Evolutionary conservation across 2,888 invertebrate species (phyloP).

Genomic region (Ornithoptera priamus): DNA sequence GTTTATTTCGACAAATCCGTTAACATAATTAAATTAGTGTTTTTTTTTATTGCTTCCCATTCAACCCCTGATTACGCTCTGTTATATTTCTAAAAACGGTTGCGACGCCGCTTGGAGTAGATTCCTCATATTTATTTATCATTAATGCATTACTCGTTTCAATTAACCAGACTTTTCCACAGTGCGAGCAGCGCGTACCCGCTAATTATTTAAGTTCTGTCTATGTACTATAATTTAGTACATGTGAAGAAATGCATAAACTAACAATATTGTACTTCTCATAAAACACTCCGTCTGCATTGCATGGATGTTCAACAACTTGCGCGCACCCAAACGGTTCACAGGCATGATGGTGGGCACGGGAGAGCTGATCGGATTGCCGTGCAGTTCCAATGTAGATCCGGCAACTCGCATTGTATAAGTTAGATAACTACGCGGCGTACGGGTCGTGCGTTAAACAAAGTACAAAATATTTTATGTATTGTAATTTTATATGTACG

Average conservation of each 20-base stretch:
- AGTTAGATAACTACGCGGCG: slow-evolving; percentile 67
- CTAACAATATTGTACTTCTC: slow-evolving; percentile 79
- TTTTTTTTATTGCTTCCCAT: neutral
- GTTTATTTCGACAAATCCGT: neutral
- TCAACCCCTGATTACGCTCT: neutral
- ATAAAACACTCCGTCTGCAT: slow-evolving; percentile 48
- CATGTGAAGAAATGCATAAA: slow-evolving; percentile 40
- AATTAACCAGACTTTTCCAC: slow-evolving; percentile 30
- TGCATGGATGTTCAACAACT: slow-evolving; percentile 34
- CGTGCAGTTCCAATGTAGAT: slow-evolving; percentile 32
- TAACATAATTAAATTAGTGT: neutral
- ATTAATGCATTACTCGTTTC: slow-evolving; percentile 30
- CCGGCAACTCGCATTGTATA: slow-evolving; percentile 55
- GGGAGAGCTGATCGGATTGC: slow-evolving; percentile 17
- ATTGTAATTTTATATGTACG: slow-evolving; percentile 77
- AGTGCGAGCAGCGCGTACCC: slow-evolving; percentile 30
- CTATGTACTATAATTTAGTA: slow-evolving; percentile 10
- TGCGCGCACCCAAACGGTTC: slow-evolving; percentile 30
- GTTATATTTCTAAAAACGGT: neutral
- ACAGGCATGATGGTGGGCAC: slow-evolving; percentile 16
- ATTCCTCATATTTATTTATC: slow-evolving; percentile 25
- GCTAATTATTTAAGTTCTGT: slow-evolving; percentile 26
- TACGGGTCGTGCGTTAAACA: slow-evolving; percentile 69
- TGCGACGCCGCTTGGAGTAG: slow-evolving; percentile 24
- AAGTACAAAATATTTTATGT: slow-evolving; percentile 80